These are phyloP conservation scores for Gallinago nigripennis DNA, from an alignment of 2,797 vertebrate species.

Conservation along the genomic window DNA sequence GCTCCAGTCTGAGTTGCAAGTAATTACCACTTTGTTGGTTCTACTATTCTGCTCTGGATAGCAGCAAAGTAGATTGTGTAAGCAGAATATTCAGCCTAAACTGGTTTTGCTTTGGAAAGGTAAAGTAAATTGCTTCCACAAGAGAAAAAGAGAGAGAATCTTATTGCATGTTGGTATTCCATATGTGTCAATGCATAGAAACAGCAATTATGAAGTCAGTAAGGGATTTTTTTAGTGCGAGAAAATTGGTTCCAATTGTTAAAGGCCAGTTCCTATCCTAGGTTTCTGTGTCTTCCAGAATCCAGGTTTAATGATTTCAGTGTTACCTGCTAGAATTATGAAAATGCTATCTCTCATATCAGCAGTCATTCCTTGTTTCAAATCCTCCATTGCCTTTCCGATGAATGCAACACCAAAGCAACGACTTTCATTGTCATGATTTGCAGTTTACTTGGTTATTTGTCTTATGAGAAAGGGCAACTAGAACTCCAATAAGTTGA, in stretches of 20 bases:
- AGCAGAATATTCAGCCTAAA: neutral
- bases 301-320: neutral
- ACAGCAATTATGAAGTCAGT: neutral
- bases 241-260: neutral
- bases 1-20: neutral
- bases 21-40: neutral
- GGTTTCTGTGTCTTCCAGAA: neutral
- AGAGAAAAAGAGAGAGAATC: neutral
- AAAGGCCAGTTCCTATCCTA: neutral
- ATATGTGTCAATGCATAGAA: neutral
- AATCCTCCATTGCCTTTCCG: neutral
- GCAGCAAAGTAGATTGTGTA: neutral
- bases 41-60: neutral
- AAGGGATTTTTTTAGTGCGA: neutral
- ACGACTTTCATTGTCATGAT: neutral
- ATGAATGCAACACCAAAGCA: neutral
- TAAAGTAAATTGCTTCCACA: neutral
- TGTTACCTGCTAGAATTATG: neutral
- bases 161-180: neutral
- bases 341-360: neutral
- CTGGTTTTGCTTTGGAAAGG: neutral
- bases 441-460: neutral
- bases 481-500: neutral
- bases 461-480: neutral
- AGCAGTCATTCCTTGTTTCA: neutral